Percentiles rank a stretch among this genome's conserved stretches.
Conservation (phyloP, 2,888 invertebrate genomes). For the Rhingia rostrata region DNA sequence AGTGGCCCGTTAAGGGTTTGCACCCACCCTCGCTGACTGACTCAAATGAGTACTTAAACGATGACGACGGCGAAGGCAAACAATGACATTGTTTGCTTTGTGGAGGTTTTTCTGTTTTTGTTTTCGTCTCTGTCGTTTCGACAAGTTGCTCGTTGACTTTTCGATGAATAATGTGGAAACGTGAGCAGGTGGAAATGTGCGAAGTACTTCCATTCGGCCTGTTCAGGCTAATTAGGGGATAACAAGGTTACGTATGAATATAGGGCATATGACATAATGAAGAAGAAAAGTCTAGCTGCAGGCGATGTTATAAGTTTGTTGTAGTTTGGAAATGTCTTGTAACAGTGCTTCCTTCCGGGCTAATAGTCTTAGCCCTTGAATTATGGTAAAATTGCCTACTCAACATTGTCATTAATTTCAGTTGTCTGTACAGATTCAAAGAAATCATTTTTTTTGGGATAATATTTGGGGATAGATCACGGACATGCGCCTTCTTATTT, state of each 20-base stretch:
- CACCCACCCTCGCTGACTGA: conserved; percentile 53
- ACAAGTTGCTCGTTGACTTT: conserved; percentile 64
- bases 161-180: conserved; percentile 56
- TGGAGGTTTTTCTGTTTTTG: conserved; percentile 32
- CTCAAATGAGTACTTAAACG: conserved; percentile 67
- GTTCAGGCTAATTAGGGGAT: conserved; percentile 68
- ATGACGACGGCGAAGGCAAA: conserved; percentile 60
- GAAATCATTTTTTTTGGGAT: no score
- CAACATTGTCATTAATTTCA: no score
- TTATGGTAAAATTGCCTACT: conserved; percentile 7
- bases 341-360: conserved; percentile 4
- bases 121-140: conserved; percentile 19
- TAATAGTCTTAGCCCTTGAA: neutral
- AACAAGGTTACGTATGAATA: conserved; percentile 57
- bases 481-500: no score
- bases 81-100: conserved; percentile 72
- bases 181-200: conserved; percentile 71
- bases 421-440: no score
- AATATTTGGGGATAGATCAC: no score
- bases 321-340: conserved; percentile 28
- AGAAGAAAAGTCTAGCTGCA: conserved; percentile 23
- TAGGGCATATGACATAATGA: neutral
- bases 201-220: conserved; percentile 58
- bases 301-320: conserved; percentile 17
- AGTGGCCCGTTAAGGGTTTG: conserved; percentile 78